Evolutionary conservation across 1,140 invertebrate genomes (phyloP), one percentile per base, ranked within the genome.

Genomic region (Lutraria rhynchaena): DNA sequence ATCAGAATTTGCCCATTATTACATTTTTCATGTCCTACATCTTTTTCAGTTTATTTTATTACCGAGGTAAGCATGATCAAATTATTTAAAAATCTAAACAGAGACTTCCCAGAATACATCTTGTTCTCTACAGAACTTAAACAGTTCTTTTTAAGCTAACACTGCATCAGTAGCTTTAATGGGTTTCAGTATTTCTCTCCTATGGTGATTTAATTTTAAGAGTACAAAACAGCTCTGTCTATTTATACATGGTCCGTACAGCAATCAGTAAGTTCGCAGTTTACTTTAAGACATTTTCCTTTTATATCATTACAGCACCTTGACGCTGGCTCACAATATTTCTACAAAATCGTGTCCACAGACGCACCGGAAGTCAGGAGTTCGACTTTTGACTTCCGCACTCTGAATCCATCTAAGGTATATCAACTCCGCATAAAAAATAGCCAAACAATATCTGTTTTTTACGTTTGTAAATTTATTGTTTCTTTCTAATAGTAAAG

Each of bases 261-360:
- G 33, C 60, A 19, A 49, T 49, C n/a, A 19, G 44, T 49, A 49
- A 49, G 11, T 11, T 49, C 44, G 44, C 44, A 49, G 11, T 49
- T n/a, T n/a, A n/a, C n/a, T 11, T 19, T 49, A 49, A 49, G 19
- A 19, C 44, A 49, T 49, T 11, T 11, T 49, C 11, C 11, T 49
- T 11, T 49, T 49, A 11, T 19, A 11, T 11, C 46, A 44, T 65
- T 65, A 2, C 37, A 65, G 61, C 41, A 65, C n/a, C 37, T 65
- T 17, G 17, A 17, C 7, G n/a, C n/a, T 1, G 61, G 35, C 1
- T 44, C 61, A 41, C 41, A 19, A 1, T 65, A 65, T 24, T 65
- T 65, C 61, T 65, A 65, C 22, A 41, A 35, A 46, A 65, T 65
- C 19, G 61, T 65, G 15, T 44, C 61, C 1, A 46, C 7, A 35